Evolutionary conservation across 2,888 invertebrate genomes (phyloP), one percentile per base, ranked within the genome.

Genomic region (Euplexia lucipara): DNA sequence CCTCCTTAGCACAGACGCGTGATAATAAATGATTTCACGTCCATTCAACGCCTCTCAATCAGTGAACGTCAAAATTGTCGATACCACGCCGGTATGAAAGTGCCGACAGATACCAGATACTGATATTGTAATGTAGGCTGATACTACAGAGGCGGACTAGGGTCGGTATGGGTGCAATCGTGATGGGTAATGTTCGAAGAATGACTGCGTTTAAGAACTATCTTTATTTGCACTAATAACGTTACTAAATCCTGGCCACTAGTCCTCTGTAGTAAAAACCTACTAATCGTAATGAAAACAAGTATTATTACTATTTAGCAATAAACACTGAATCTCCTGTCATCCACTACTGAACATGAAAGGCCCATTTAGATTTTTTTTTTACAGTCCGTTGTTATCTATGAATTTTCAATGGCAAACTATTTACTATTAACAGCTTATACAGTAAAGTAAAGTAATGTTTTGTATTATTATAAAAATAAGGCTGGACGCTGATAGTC

Each of bases 1-100:
- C 18, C 68, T 67, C 49, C 49, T 62, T 56, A 57, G 58, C 51
- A 48, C 63, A 57, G 68, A 65, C 41, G 58, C 59, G 14, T 26
- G 49, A 34, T 69, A 69, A 82, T 78, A 81, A 79, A 81, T 81
- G 79, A 79, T 79, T 74, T 75, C 78, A 74, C 59, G 69, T 68
- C 72, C 62, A 73, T 78, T 82, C 81, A 75, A 79, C 79, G 79
- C 83, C 74, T 75, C 70, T 68, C 78, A 71, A 75, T 70, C 74
- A 67, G 66, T 35, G 41, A 20, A 67, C 72, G 73, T 79, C 84
- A 77, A 71, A 69, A 68, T 66, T 70, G 70, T 71, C 79, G 72
- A 83, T 79, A 69, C 53, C 60, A 47, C 59, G 54, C 53, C 65
- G 41, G 61, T 66, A 78, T 81, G 78, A 83, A 83, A 83, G 83